phyloP scores from a whole-genome alignment of 2,888 invertebrate genomes.

The Pseudeuparius sepicola region DNA sequence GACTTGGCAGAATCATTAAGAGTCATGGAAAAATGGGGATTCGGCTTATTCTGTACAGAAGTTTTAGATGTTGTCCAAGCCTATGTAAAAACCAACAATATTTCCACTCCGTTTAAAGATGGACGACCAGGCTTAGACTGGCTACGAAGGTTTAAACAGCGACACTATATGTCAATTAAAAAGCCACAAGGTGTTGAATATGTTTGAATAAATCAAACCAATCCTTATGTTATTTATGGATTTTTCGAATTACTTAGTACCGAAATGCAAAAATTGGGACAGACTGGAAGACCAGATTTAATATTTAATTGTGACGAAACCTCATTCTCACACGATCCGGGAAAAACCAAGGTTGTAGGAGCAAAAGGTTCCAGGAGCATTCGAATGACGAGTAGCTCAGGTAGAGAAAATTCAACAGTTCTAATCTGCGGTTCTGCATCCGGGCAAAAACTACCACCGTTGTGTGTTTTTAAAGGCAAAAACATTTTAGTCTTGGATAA shows the following conservation, averaged over 20 bases:
- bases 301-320: conserved; percentile 8
- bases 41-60: conserved; percentile 4
- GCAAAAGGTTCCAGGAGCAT: background rate
- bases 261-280: background rate
- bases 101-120: conserved; percentile 5
- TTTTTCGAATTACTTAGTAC: background rate
- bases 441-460: conserved; percentile 19
- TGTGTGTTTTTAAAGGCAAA: conserved; percentile 10
- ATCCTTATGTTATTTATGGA: conserved; percentile 1
- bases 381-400: conserved; percentile 1
- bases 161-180: conserved; percentile 5
- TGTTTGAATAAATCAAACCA: conserved; percentile 4
- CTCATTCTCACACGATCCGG: conserved; percentile 7
- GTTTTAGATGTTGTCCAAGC: conserved; percentile 4
- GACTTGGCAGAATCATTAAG: background rate
- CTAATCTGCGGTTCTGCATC: conserved; percentile 14
- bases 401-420: conserved; percentile 17
- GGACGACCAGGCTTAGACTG: background rate
- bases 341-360: background rate
- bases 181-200: conserved; percentile 5
- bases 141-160: background rate
- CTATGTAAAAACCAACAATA: conserved; percentile 4
- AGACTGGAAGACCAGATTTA: background rate
- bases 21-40: conserved; percentile 1
- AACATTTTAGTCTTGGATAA: too few relatives aligned